phyloP scores from a whole-genome alignment of 2,888 invertebrate genomes.

The Caenorhabditis sp. region DNA sequence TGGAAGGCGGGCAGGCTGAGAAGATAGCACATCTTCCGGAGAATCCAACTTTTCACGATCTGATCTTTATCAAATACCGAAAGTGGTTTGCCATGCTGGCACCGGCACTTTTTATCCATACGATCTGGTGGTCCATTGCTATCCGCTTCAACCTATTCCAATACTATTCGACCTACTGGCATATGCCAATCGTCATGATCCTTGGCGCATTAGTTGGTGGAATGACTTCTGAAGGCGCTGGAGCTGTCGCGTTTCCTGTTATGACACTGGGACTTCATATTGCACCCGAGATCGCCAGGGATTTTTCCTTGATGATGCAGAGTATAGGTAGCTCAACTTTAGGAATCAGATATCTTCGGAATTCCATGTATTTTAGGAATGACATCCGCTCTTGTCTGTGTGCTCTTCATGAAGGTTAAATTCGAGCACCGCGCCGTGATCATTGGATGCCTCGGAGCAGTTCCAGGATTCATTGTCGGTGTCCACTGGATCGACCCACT shows the following conservation, averaged over 20 bases:
- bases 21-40: conserved; percentile 39
- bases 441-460: conserved; percentile 76
- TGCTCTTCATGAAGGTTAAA: conserved; percentile 79
- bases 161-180: conserved; percentile 75
- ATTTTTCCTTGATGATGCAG: conserved; percentile 78
- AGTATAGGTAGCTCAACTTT: conserved; percentile 61
- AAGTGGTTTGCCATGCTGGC: conserved; percentile 71
- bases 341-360: no score
- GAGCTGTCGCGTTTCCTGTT: conserved; percentile 79
- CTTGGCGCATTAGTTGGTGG: conserved; percentile 78
- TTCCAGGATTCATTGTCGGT: conserved; percentile 80
- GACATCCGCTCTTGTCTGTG: conserved; percentile 79
- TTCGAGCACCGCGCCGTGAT: conserved; percentile 77
- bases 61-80: conserved; percentile 61
- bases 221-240: conserved; percentile 75
- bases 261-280: conserved; percentile 76
- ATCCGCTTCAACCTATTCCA: conserved; percentile 71
- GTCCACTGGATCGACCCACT: conserved; percentile 74
- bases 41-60: conserved; percentile 47
- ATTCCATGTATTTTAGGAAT: conserved; percentile 81
- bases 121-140: conserved; percentile 59
- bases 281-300: conserved; percentile 70
- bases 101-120: conserved; percentile 67
- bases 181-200: conserved; percentile 82
- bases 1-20: conserved; percentile 49